A percentile compares a stretch with the other conserved stretches of the same genome.
Conservation (phyloP, 2,113 vertebrate genomes). For the Eulemur macaco region DNA sequence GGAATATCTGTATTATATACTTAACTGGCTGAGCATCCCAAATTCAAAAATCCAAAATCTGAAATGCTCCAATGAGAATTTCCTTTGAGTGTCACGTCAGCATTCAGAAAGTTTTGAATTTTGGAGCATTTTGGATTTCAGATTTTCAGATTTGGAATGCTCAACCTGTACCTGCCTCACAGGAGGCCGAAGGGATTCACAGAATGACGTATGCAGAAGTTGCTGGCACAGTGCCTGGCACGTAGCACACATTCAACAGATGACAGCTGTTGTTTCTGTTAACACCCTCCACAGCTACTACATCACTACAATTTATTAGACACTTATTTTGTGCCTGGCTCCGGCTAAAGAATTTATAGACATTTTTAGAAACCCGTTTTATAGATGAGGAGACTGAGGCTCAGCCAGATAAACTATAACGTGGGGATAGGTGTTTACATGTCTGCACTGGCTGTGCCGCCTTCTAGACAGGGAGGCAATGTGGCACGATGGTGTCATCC, state of each 20-base stretch:
- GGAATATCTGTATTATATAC: neutral
- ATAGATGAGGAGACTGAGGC: neutral
- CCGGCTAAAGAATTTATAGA: neutral
- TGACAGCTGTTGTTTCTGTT: neutral
- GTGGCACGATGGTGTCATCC: neutral
- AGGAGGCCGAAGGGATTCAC: neutral
- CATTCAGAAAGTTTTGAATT: neutral
- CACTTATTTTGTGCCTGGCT: neutral
- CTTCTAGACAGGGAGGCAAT: neutral
- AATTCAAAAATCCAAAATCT: neutral
- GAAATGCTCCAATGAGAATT: neutral
- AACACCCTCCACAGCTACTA: neutral
- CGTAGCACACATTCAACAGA: neutral
- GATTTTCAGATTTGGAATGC: neutral
- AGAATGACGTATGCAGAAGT: neutral
- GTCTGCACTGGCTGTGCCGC: neutral
- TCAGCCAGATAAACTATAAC: neutral
- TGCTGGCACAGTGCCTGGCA: neutral
- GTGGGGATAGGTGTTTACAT: rapidly evolving
- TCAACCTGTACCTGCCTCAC: neutral
- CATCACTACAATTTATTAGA: neutral
- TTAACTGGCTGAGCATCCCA: neutral
- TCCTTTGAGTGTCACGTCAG: neutral
- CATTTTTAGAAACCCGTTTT: neutral
- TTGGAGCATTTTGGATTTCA: neutral